Evolutionary conservation across 1,140 invertebrate genomes (phyloP), one percentile per base, ranked within the genome.

Genomic region (Bombus fervidus): DNA sequence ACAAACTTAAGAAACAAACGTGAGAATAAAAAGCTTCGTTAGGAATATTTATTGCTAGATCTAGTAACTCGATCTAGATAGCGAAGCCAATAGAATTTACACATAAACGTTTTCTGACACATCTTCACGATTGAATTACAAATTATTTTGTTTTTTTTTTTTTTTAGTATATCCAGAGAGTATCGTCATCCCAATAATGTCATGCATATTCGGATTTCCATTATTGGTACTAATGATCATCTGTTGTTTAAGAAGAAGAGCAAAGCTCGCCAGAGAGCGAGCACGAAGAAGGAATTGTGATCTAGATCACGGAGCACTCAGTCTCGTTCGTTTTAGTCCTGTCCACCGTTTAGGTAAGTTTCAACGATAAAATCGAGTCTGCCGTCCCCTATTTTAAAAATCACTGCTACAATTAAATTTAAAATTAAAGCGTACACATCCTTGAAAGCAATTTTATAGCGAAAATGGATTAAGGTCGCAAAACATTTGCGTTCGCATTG

Each of bases 121-220:
- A 22, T 34, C 31, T 22, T 34, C 18, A 10, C 31, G 8, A 37
- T 10, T 62, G 18, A 25, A 43, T 53, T 31, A 22, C 34, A 76
- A 68, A 12, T n/a, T 28, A 59, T 41, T 78, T 39, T 59, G 34
- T 18, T n/a, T 68, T 15, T 31, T 39, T 39, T 39, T 37, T 39
- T 37, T 97, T 97, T 59, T 96, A 98, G 98, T 98, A 82, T 97
- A 98, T 78, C 98, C 98, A 53, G 97, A 98, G 94, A 97, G 97
- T 78, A 97, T 98, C 88, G 97, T 98, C 22, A 97, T 98, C 59
- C 98, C 98, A 15, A 98, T 98, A 86, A 97, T 98, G 22, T 98
- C 98, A 22, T 98, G 98, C 93, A 98, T 98, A 92, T 96, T 98
- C 89, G 98, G 98, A 71, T 98, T 98, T 92, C 98, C 98, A 31